Base-by-base conservation (phyloP, 2,888 invertebrate genomes). In the Reticulitermes lucifugus region DNA sequence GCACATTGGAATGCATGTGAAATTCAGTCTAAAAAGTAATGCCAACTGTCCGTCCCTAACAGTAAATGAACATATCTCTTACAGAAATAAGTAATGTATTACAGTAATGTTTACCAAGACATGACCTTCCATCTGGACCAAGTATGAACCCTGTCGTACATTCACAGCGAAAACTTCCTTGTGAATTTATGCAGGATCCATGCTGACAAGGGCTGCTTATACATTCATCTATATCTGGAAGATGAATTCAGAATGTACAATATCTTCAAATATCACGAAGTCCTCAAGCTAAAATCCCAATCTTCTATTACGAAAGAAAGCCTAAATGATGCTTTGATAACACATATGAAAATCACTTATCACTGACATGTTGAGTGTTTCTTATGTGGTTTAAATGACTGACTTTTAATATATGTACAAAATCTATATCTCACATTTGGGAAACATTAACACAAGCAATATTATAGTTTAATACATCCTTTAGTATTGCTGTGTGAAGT, bases 61-160 rank as follows among this genome's bases (percentile, higher is more conserved):
- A 55, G 55, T 55, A 55, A 79, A 25, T 29, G 51, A 41, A 41
- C 10, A 77, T 29, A 75, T 9, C 35, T 75, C 21, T 25, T 12
- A 46, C 1, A 75, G 51, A 55, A 55, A 55, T 25, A 80, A 46
- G 6, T n/a, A 29, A 29, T 71, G 60, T 65, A 65, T 65, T 25
- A 65, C n/a, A 65, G 10, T 71, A 21, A 41, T 41, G 59, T 89
- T 89, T 89, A 96, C 96, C 96, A 88, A 95, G 91, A 89, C 97
- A 97, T 41, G 95, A 94, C 89, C 96, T 92, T 59, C 96, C 96
- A 90, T 96, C 96, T 60, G 94, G 94, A 83, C 96, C 95, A 18
- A 95, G 90, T 87, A 93, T 93, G 89, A 95, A 95, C 51, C 95
- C 95, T 7, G 92, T 90, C 85, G 93, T 92, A 89, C 95, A 96